Evolutionary conservation across 2,113 vertebrate genomes (phyloP).

Genomic region (Cyprinodon brontotheroides): DNA sequence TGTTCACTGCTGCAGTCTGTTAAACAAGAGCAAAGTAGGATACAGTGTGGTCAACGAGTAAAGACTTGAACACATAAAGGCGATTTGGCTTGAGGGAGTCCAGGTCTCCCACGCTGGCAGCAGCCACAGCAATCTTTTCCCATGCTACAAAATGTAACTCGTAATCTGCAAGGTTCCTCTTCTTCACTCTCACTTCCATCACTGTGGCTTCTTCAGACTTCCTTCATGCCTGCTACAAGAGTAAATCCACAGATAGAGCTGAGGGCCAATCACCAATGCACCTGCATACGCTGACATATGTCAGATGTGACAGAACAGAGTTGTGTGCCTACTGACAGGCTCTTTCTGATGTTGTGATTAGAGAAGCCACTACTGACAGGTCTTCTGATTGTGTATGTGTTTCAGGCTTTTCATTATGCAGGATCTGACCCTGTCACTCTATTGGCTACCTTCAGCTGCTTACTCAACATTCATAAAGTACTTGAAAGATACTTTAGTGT

Average conservation of each 20-base stretch:
- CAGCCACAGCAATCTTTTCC: background rate
- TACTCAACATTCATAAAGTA: conserved; percentile 37
- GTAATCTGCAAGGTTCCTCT: background rate
- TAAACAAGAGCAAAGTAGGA: background rate
- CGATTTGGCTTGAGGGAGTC: background rate
- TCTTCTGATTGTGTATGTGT: conserved; percentile 15
- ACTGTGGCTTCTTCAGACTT: conserved; percentile 10
- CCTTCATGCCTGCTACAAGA: background rate
- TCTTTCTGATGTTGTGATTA: conserved; percentile 45
- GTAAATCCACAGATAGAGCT: conserved; percentile 14
- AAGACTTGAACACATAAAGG: conserved; percentile 8
- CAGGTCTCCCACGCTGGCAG: conserved; percentile 1
- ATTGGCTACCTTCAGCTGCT: conserved; percentile 15
- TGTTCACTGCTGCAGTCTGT: background rate
- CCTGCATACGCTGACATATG: conserved; percentile 6
- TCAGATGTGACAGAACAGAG: conserved; percentile 34
- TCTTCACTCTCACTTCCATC: conserved; percentile 6
- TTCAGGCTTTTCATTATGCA: conserved; percentile 12
- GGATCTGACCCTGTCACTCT: conserved; percentile 28
- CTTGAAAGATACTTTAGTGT: conserved; percentile 47
- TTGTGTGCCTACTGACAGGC: conserved; percentile 39
- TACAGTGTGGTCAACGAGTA: background rate
- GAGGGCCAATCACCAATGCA: conserved; percentile 1
- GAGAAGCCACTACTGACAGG: conserved; percentile 45
- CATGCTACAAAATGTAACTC: background rate